These are phyloP conservation scores for Scolopax rusticola DNA, from an alignment of 2,797 vertebrate species.

Conservation along the genomic window DNA sequence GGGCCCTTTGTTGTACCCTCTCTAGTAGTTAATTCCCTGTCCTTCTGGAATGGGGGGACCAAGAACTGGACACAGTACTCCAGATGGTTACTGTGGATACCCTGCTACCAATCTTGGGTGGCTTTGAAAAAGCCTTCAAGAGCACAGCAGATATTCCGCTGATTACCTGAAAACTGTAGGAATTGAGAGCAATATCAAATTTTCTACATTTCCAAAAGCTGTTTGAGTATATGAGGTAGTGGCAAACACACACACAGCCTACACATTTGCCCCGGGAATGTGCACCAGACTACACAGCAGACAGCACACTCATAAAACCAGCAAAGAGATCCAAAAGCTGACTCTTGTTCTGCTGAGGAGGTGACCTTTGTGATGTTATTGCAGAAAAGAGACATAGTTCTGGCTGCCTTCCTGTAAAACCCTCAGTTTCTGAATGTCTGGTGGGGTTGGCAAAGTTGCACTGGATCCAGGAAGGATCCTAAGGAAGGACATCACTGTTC, in stretches of 20 bases:
- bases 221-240: background rate
- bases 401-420: background rate
- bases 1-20: too few species aligned
- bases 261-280: background rate
- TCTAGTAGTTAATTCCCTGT: too few species aligned
- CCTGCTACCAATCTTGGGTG: too few species aligned
- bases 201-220: background rate
- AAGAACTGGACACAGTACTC: too few species aligned
- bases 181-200: too few species aligned
- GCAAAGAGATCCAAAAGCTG: background rate
- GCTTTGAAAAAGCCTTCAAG: too few species aligned
- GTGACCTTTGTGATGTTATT: fast-evolving
- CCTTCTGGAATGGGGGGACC: too few species aligned
- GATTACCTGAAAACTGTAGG: too few species aligned
- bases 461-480: background rate
- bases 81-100: too few species aligned
- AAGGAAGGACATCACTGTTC: background rate
- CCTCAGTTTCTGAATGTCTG: background rate
- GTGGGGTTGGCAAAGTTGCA: background rate
- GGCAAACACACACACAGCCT: background rate
- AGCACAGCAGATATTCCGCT: too few species aligned
- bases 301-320: background rate
- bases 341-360: background rate
- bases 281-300: background rate
- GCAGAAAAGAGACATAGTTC: background rate